phyloP scores from a whole-genome alignment of 1,140 invertebrate genomes.

The Agrilus planipennis region DNA sequence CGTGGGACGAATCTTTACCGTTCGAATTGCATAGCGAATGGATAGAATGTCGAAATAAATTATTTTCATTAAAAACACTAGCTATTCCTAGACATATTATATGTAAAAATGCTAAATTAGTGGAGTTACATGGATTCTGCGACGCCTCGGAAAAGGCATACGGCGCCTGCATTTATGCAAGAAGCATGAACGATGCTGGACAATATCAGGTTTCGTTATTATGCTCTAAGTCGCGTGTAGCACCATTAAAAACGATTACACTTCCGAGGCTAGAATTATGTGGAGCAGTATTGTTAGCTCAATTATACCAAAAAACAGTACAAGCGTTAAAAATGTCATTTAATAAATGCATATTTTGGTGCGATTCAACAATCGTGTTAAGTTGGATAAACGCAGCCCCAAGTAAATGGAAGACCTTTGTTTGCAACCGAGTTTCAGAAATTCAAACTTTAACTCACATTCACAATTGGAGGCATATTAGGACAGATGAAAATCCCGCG shows the following conservation, averaged over 20 bases:
- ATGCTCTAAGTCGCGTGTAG: slow-evolving; percentile 15
- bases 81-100: neutral
- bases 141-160: slow-evolving; percentile 23
- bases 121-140: slow-evolving; percentile 21
- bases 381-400: neutral
- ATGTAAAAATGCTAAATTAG: neutral
- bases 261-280: slow-evolving; percentile 17
- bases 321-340: neutral
- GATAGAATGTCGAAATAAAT: slow-evolving; percentile 2
- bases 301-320: neutral
- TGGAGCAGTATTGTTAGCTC: slow-evolving; percentile 5
- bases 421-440: too few relatives aligned
- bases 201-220: slow-evolving; percentile 5
- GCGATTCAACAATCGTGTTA: slow-evolving; percentile 5
- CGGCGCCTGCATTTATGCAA: slow-evolving; percentile 19
- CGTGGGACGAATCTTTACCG: slow-evolving; percentile 20
- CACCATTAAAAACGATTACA: slow-evolving; percentile 13
- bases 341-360: neutral
- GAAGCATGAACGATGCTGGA: slow-evolving; percentile 5
- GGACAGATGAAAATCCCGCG: too few relatives aligned
- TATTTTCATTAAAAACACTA: neutral
- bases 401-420: too few relatives aligned
- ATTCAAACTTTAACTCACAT: too few relatives aligned
- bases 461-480: too few relatives aligned
- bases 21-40: slow-evolving; percentile 1